Evolutionary conservation across 2,888 invertebrate genomes (phyloP).

Genomic region (Gibbula magus): DNA sequence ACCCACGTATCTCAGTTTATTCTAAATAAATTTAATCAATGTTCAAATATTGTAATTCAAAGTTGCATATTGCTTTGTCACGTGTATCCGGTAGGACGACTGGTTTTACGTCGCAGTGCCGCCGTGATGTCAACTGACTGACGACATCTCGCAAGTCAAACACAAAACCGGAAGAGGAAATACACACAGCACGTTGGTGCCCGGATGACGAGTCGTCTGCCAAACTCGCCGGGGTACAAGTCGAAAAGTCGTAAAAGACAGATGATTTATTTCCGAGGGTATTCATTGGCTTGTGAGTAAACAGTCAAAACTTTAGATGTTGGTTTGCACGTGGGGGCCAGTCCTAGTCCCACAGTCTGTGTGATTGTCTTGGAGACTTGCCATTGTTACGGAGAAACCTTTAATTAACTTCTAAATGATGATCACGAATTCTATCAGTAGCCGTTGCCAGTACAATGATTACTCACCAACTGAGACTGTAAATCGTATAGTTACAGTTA

Average conservation of each 20-base stretch:
- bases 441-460: too few relatives aligned
- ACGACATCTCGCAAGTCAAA: slow-evolving; percentile 5
- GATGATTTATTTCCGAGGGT: neutral
- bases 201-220: slow-evolving; percentile 13
- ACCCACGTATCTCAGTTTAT: neutral
- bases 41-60: neutral
- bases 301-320: neutral
- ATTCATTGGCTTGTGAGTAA: neutral
- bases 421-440: too few relatives aligned
- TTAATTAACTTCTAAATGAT: too few relatives aligned
- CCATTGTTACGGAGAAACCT: too few relatives aligned
- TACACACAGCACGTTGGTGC: slow-evolving; percentile 18
- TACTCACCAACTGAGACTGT: too few relatives aligned
- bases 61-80: neutral
- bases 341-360: neutral
- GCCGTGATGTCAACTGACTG: slow-evolving; percentile 6
- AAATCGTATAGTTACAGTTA: too few relatives aligned
- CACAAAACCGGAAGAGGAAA: neutral
- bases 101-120: neutral
- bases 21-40: neutral
- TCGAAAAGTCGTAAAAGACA: slow-evolving; percentile 5
- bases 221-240: neutral
- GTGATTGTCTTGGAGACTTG: neutral
- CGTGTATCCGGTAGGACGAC: neutral
- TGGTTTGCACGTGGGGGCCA: neutral